Evolutionary conservation across 2,113 vertebrate species (phyloP).

Genomic region (Hemiprocne comata): DNA sequence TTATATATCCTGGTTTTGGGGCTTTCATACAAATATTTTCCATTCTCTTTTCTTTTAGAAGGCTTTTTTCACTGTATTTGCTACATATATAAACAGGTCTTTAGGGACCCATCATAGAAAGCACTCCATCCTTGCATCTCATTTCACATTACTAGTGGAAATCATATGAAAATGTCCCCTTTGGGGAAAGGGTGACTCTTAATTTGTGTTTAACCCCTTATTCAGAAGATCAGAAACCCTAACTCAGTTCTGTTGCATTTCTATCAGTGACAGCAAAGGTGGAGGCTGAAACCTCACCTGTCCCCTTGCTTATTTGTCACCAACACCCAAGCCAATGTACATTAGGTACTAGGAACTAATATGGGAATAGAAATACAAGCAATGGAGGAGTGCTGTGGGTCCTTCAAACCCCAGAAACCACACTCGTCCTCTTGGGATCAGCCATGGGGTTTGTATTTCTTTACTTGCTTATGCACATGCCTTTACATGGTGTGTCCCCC

Average conservation of each 20-base stretch:
- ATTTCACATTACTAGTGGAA: neutral
- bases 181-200: neutral
- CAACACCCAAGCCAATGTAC: neutral
- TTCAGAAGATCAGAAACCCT: neutral
- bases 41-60: neutral
- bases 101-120: neutral
- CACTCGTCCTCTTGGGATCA: neutral
- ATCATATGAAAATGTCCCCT: neutral
- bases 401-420: neutral
- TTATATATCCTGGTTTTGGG: neutral
- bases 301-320: neutral
- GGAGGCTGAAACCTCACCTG: neutral
- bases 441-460: neutral
- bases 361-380: neutral
- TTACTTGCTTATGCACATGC: rapidly evolving
- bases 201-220: neutral
- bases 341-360: neutral
- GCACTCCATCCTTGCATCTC: neutral
- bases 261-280: neutral
- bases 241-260: neutral
- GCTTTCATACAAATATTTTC: neutral
- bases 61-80: neutral
- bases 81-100: neutral
- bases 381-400: neutral
- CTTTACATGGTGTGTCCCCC: rapidly evolving